Evolutionary conservation across 1,140 invertebrate genomes (phyloP), one percentile per base, ranked within the genome.

Genomic region (Achatina immaculata): DNA sequence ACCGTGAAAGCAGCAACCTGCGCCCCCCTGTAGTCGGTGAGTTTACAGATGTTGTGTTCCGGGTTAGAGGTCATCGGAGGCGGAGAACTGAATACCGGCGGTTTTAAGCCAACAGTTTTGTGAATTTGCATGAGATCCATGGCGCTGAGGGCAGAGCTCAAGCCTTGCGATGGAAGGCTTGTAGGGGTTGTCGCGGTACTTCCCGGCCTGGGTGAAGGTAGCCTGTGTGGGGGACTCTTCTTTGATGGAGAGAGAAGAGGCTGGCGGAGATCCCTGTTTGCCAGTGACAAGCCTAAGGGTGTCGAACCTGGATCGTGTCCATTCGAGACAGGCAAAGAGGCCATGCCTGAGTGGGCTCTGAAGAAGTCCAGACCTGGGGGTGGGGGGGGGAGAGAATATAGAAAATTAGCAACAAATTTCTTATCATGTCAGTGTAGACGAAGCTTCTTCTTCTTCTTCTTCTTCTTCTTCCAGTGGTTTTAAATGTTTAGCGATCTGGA

Each of bases 1-100:
- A 99, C 98, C 84, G 96, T 96, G 92, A 99, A 99, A 36, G 98
- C 97, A 65, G 98, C 98, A 38, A 99, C 96, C 82, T 91, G 88
- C 9, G 85, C 86, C 0, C 97, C 97, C n/a, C 98, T 95, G 90
- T 99, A 99, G 88, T 99, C 97, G 51, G 98, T 97, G 88, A 99
- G 92, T 91, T 98, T 98, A 93, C 97, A 98, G 92, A 98, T 96
- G 92, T 98, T 98, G 80, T 91, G 89, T 82, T 90, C 90, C 1
- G 89, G 89, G 71, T 85, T 88, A 74, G 86, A 88, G n/a, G 88
- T 80, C 0, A 86, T 83, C 0, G 88, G 88, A 6, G 90, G 88
- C 28, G 89, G 88, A 36, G 89, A 89, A 73, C 87, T 87, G 84
- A 89, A 90, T 1, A 82, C 78, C 16, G 86, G 81, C 21, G 86